These are phyloP conservation scores for Physella acuta DNA, from an alignment of 1,140 invertebrate genomes.

Conservation along the genomic window DNA sequence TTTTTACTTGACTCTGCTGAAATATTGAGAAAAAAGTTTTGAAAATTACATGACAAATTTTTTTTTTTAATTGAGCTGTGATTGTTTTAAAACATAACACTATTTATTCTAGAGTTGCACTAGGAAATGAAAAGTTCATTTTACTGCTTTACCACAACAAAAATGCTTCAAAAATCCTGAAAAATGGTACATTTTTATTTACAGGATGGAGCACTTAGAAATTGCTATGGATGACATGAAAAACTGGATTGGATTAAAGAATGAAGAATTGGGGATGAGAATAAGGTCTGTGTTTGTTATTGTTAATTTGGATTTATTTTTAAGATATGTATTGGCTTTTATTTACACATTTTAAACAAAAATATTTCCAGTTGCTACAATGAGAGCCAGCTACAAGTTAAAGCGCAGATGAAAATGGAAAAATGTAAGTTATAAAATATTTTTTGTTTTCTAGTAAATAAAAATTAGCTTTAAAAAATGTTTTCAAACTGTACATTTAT, in stretches of 20 bases:
- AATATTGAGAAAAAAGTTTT: too few relatives aligned
- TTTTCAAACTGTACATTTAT: too few relatives aligned
- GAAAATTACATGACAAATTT: too few relatives aligned
- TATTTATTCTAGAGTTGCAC: too few relatives aligned
- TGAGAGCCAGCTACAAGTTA: constrained; percentile 72
- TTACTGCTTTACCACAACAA: too few relatives aligned
- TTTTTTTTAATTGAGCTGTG: too few relatives aligned
- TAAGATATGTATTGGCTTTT: background rate
- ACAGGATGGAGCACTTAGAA: constrained; percentile 36
- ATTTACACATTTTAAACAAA: background rate
- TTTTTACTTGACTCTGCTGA: too few relatives aligned
- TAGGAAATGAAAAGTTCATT: too few relatives aligned
- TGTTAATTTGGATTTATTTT: background rate
- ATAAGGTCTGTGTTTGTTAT: constrained; percentile 61
- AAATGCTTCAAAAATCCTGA: too few relatives aligned
- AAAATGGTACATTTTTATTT: background rate
- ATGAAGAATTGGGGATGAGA: constrained; percentile 92
- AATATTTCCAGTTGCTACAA: constrained; percentile 70
- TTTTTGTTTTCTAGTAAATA: too few relatives aligned
- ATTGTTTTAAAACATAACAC: too few relatives aligned
- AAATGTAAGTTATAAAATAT: constrained; percentile 32
- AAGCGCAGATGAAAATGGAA: constrained; percentile 42
- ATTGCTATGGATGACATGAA: constrained; percentile 83
- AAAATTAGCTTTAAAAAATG: too few relatives aligned
- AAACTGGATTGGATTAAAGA: constrained; percentile 78